Evolutionary conservation across 2,888 invertebrate genomes (phyloP), one percentile per base, ranked within the genome.

Genomic region (Lottia scabra): DNA sequence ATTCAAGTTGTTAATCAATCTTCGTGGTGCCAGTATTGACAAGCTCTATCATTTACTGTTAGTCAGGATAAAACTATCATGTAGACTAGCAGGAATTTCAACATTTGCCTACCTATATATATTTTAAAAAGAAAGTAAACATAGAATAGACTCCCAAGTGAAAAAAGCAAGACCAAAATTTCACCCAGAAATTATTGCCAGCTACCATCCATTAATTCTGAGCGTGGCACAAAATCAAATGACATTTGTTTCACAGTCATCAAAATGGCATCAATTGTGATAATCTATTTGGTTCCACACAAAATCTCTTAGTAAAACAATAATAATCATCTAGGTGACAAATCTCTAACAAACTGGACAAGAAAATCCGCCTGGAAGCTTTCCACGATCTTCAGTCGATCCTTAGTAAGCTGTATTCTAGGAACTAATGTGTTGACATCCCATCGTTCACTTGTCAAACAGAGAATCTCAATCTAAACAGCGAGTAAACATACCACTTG

Each of bases 251-350:
- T n/a, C 19, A 56, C 56, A 56, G 13, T 56, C 56, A 56, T 56
- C 56, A 56, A 56, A 56, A 56, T 56, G 56, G 23, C 56, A 56
- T 56, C 56, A 56, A 56, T 56, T 56, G 56, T 56, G 23, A 19
- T 56, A 56, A 56, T 56, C 56, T 56, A 23, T 23, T 23, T 56
- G 19, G 19, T 56, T 23, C 56, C 12, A 8, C 23, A 19, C 23
- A 23, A 56, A 56, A 56, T 56, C 56, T 56, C 19, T 56, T 56
- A 56, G 56, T 56, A 56, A 56, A 56, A 56, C 56, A 56, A 56
- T 56, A 23, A 56, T 56, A 56, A 56, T 56, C 19, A 56, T 56
- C 56, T 56, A 23, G 19, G 23, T 56, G 56, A 56, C 56, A 56
- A 56, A 56, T 56, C 56, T 56, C 56, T 23, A 23, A 19, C 56